Evolutionary conservation across 2,888 invertebrate genomes (phyloP).

Genomic region (Sisyra terminalis): DNA sequence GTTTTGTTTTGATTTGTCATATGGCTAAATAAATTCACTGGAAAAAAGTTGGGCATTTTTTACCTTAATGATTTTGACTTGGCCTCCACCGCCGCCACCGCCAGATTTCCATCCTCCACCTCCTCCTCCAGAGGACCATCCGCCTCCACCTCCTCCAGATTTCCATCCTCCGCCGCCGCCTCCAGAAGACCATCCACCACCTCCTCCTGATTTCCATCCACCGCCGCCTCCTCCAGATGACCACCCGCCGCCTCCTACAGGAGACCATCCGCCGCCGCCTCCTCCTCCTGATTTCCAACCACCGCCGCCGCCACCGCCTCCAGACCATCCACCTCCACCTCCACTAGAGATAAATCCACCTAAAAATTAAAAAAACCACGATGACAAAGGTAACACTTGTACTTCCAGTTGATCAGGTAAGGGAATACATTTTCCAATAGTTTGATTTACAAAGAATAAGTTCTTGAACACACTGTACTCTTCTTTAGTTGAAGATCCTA

Average conservation of each 20-base stretch:
- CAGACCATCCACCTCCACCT: not conserved
- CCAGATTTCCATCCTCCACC: not conserved
- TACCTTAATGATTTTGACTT: conserved; percentile 5
- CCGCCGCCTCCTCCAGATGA: not conserved
- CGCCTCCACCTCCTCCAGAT: conserved; percentile 3
- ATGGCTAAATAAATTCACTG: not conserved
- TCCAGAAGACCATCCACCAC: not conserved
- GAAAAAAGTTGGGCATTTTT: not conserved
- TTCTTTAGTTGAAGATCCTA: no score
- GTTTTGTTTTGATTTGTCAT: not conserved
- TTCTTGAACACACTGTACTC: no score
- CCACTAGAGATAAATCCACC: not conserved
- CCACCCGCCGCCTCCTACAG: not conserved
- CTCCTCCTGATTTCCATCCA: not conserved
- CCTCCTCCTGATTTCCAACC: not conserved
- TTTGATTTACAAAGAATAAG: not conserved
- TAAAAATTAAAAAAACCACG: not conserved
- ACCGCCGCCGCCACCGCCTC: not conserved
- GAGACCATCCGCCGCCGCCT: not conserved
- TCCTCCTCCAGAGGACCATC: not conserved
- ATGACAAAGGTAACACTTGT: not conserved
- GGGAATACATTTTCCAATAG: not conserved
- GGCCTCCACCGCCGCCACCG: not conserved
- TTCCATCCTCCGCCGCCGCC: conserved; percentile 1
- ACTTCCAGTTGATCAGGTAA: not conserved